Conservation (phyloP, 2,113 vertebrate genomes). For the Hypomesus transpacificus region DNA sequence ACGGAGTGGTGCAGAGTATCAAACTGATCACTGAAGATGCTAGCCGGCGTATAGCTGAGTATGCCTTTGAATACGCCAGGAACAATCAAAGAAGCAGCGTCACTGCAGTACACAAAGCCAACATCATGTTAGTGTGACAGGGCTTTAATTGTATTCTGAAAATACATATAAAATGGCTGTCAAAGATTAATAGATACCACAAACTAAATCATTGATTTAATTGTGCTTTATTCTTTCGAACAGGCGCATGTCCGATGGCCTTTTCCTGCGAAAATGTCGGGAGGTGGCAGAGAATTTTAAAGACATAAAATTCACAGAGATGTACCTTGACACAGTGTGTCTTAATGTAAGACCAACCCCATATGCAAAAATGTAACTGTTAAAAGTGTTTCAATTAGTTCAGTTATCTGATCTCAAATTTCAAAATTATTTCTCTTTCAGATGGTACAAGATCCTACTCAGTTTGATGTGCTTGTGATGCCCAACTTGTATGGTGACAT, state of each 20-base stretch:
- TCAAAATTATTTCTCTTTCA: constrained; percentile 44
- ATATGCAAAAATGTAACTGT: not conserved
- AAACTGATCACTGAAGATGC: constrained; percentile 93
- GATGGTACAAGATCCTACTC: constrained; percentile 97
- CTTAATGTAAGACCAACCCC: constrained; percentile 80
- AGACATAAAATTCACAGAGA: constrained; percentile 95
- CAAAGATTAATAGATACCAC: not conserved
- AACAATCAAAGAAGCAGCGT: constrained; percentile 88
- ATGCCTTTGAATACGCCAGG: constrained; percentile 92
- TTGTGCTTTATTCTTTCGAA: constrained; percentile 22
- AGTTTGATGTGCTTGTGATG: constrained; percentile 96
- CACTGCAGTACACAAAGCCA: constrained; percentile 94
- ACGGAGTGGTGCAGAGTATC: constrained; percentile 95
- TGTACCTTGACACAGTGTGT: constrained; percentile 97
- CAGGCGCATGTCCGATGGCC: constrained; percentile 96
- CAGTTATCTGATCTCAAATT: not conserved
- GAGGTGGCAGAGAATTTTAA: constrained; percentile 94
- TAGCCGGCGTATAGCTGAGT: constrained; percentile 89
- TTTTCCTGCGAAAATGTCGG: constrained; percentile 92
- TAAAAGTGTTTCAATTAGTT: not conserved
- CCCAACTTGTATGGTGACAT: constrained; percentile 96
- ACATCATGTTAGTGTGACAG: constrained; percentile 84
- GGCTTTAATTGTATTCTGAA: not conserved
- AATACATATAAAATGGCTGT: not conserved
- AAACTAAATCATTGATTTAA: not conserved